Base-by-base conservation (phyloP, 2,113 vertebrate genomes). In the Herpailurus yagouaroundi region DNA sequence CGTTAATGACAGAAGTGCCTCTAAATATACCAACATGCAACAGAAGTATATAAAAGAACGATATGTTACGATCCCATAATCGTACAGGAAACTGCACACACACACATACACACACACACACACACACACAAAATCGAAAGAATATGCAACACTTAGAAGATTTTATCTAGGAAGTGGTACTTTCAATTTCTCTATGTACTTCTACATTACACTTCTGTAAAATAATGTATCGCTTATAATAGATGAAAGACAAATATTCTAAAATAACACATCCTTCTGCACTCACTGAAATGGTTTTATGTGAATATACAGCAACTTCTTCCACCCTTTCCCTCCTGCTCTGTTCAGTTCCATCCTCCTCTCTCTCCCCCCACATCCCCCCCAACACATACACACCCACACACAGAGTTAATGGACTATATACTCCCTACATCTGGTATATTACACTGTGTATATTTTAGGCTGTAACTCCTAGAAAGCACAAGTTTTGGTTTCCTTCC, bases 401-500 rank as follows among this genome's bases (percentile, higher is more conserved):
- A 60, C 60, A 52, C 52, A 64, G 11, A 52, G 12, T 50, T 60
- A 76, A 90, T n/a, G 33, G 27, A 89, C 27, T 89, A 50, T 18
- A 93, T 18, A 82, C 33, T 80, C 38, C 25, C 81, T 86, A 88
- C 69, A 36, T 79, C 73, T 73, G 60, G 13, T 74, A 73, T 60
- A 92, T 95, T 91, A 85, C 33, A 89, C 73, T 57, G 14, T 66
- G 50, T 23, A 41, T 82, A 89, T 89, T 96, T 96, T 94, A 77
- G 64, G 55, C 77, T 73, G 2, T 93, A 85, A 93, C 74, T 92
- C 74, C 74, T 89, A 94, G 73, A 96, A 77, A 94, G 50, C 71
- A 93, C 41, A 96, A 92, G 33, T 91, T 96, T 92, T 92, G 27
- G 52, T 52, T 96, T 95, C 29, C 91, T 82, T 97, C 60, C 83